Conservation (phyloP, 2,797 vertebrate genomes). For the Aldrovandia affinis region DNA sequence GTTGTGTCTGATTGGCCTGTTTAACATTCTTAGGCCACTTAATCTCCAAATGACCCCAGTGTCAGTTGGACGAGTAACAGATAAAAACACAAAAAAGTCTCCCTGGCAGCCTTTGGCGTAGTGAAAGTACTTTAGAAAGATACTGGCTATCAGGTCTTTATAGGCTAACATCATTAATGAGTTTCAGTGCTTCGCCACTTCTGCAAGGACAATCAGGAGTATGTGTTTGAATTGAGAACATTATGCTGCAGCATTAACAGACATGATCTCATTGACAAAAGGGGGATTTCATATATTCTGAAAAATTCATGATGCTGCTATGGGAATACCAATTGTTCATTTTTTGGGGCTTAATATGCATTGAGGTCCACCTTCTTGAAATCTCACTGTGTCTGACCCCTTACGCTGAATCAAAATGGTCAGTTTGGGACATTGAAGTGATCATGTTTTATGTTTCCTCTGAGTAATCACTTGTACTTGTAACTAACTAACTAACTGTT, state of each 20-base stretch:
- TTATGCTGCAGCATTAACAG: conserved; percentile 2
- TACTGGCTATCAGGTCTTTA: not conserved
- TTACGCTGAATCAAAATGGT: too few relatives aligned
- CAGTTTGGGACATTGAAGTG: too few relatives aligned
- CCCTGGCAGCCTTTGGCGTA: not conserved
- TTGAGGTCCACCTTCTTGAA: not conserved
- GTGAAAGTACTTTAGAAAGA: conserved; percentile 22
- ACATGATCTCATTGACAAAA: conserved; percentile 27
- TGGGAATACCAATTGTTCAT: not conserved
- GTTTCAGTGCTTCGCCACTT: conserved; percentile 17
- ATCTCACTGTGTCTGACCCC: not conserved
- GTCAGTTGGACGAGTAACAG: not conserved
- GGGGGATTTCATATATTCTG: conserved; percentile 18
- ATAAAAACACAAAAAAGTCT: conserved; percentile 13
- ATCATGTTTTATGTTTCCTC: too few relatives aligned
- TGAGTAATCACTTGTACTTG: too few relatives aligned
- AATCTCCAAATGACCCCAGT: conserved; percentile 10
- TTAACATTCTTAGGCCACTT: conserved; percentile 12
- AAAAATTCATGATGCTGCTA: not conserved
- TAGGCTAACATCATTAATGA: conserved; percentile 14
- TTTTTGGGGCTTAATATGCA: not conserved
- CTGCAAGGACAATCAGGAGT: conserved; percentile 14
- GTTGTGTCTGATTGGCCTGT: not conserved
- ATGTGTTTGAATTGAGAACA: conserved; percentile 26
- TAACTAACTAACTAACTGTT: too few relatives aligned